A percentile compares a stretch with the other conserved stretches of the same genome.
phyloP scores from a whole-genome alignment of 2,888 invertebrate species.

The Athrips mouffetella region DNA sequence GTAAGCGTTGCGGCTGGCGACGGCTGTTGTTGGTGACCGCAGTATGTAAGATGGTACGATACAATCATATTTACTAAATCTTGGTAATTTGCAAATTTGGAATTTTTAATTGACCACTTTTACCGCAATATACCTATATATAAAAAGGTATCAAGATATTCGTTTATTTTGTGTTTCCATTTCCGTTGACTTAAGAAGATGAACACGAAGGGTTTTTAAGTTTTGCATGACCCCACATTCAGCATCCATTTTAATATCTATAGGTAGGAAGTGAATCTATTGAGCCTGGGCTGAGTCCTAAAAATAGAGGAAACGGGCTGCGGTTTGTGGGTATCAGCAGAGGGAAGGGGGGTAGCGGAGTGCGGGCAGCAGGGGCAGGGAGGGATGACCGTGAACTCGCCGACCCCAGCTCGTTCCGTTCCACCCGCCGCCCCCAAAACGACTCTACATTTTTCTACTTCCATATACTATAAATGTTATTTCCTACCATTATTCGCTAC shows the following conservation, averaged over 20 bases:
- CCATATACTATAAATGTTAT: slow-evolving; percentile 13
- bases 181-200: too few species aligned
- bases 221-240: too few species aligned
- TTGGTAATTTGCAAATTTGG: background rate
- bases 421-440: slow-evolving; percentile 29
- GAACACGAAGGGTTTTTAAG: too few species aligned
- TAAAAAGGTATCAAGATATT: too few species aligned
- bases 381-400: slow-evolving; percentile 65
- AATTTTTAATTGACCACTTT: background rate
- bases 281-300: slow-evolving; percentile 37
- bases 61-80: too few species aligned
- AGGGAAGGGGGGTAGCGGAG: slow-evolving; percentile 25
- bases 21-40: too few species aligned
- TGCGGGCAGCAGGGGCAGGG: slow-evolving; percentile 29
- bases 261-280: slow-evolving; percentile 9
- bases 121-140: too few species aligned
- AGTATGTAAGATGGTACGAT: too few species aligned
- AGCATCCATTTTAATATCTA: background rate
- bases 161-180: too few species aligned
- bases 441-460: slow-evolving; percentile 6
- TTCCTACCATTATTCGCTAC: slow-evolving; percentile 16
- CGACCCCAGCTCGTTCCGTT: slow-evolving; percentile 52
- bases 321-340: slow-evolving; percentile 32
- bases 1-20: too few species aligned
- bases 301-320: slow-evolving; percentile 47